These are phyloP conservation scores for Lithophane semibrunnea DNA, from an alignment of 2,888 invertebrate genomes.

Conservation along the genomic window DNA sequence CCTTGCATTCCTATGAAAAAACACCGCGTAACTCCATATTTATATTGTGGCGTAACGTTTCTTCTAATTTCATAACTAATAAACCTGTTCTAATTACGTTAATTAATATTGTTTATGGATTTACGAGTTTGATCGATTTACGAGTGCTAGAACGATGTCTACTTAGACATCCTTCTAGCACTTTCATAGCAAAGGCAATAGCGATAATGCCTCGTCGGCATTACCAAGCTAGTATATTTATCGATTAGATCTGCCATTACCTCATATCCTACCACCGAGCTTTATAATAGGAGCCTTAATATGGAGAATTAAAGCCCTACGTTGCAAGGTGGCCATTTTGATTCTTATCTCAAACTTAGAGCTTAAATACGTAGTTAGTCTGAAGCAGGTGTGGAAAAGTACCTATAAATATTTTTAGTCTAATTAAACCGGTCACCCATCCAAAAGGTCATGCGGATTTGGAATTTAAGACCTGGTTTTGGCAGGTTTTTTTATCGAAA, in stretches of 20 bases:
- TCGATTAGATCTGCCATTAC: constrained; percentile 47
- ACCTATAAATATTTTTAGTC: neutral
- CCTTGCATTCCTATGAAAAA: neutral
- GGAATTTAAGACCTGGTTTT: neutral
- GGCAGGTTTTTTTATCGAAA: neutral
- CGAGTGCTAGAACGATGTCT: too few relatives aligned
- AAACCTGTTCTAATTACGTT: neutral
- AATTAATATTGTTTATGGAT: too few relatives aligned
- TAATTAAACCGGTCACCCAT: neutral
- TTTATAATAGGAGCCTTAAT: constrained; percentile 27
- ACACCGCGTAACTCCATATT: neutral
- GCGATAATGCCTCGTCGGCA: neutral
- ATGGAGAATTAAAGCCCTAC: constrained; percentile 18
- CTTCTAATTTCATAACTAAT: neutral
- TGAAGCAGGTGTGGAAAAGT: neutral
- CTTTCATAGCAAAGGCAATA: neutral
- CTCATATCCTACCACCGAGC: constrained; percentile 5
- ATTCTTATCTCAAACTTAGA: constrained; percentile 17
- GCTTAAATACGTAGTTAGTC: neutral
- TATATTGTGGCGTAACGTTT: neutral
- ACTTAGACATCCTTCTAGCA: neutral
- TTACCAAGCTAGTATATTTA: constrained; percentile 12
- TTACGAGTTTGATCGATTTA: too few relatives aligned
- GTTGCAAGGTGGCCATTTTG: constrained; percentile 20
- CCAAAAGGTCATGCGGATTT: neutral